phyloP scores from a whole-genome alignment of 1,140 invertebrate species.

The Varroa destructor region DNA sequence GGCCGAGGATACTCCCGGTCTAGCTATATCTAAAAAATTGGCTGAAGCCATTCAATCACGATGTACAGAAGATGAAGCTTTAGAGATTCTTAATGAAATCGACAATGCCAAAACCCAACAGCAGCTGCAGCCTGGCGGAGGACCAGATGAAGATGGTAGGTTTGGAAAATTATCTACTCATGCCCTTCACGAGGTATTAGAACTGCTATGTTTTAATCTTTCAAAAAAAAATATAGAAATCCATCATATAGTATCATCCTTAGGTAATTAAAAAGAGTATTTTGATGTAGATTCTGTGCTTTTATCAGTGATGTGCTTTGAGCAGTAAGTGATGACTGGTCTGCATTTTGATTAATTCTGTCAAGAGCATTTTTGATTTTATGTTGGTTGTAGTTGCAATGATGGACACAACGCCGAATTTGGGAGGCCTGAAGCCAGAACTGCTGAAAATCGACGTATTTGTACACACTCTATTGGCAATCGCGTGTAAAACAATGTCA shows the following conservation, averaged over 20 bases:
- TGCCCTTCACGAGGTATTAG: too few species aligned
- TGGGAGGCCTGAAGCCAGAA: neutral
- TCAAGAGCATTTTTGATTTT: too few species aligned
- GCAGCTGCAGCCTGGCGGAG: constrained; percentile 36
- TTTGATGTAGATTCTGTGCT: too few species aligned
- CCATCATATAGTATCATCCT: too few species aligned
- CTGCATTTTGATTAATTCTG: too few species aligned
- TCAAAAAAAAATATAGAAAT: too few species aligned
- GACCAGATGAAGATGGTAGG: too few species aligned
- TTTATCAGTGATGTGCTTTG: too few species aligned
- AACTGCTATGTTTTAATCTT: too few species aligned
- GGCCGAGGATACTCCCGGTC: constrained; percentile 62
- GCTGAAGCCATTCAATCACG: constrained; percentile 71
- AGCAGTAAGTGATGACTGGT: too few species aligned
- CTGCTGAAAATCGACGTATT: constrained; percentile 84
- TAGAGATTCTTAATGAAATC: constrained; percentile 67
- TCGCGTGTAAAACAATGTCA: constrained; percentile 91
- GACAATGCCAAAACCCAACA: constrained; percentile 39
- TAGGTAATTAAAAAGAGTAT: too few species aligned
- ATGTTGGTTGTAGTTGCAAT: neutral
- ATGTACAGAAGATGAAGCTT: constrained; percentile 72
- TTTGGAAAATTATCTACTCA: too few species aligned
- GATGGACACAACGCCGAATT: constrained; percentile 14
- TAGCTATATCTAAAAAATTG: constrained; percentile 65
- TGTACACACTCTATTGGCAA: constrained; percentile 77